Percentiles rank a stretch among this genome's conserved stretches.
These are phyloP conservation scores for Diploscapter pachys DNA, from an alignment of 1,140 invertebrate genomes.

Conservation along the genomic window DNA sequence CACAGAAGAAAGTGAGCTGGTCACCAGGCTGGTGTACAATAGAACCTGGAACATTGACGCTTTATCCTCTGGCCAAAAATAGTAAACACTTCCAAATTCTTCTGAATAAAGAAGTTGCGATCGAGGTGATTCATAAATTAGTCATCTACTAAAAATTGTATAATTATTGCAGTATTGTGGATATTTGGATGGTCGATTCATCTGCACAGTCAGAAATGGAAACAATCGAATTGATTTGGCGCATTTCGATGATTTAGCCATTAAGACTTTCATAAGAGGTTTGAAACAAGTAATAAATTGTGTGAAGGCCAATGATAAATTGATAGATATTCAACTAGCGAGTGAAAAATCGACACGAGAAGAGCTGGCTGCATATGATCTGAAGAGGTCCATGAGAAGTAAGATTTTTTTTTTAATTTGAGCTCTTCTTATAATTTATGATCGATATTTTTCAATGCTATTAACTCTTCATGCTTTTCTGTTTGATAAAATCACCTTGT, in stretches of 20 bases:
- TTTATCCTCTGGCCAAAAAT: slow-evolving; percentile 8
- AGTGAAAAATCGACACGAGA: neutral
- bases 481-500: no score
- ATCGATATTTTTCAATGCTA: no score
- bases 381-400: neutral
- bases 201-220: slow-evolving; percentile 4
- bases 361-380: slow-evolving; percentile 3
- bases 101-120: neutral
- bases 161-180: neutral
- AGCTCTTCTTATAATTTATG: no score
- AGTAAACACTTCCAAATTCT: neutral
- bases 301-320: neutral
- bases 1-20: neutral
- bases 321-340: neutral
- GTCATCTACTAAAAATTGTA: neutral
- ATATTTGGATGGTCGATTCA: neutral
- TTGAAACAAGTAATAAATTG: no score
- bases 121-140: neutral
- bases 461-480: no score
- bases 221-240: slow-evolving; percentile 9
- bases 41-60: neutral
- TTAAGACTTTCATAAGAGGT: neutral
- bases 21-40: neutral
- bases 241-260: neutral
- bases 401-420: neutral